phyloP scores from a whole-genome alignment of 2,888 invertebrate species.

The Xylota sylvarum region DNA sequence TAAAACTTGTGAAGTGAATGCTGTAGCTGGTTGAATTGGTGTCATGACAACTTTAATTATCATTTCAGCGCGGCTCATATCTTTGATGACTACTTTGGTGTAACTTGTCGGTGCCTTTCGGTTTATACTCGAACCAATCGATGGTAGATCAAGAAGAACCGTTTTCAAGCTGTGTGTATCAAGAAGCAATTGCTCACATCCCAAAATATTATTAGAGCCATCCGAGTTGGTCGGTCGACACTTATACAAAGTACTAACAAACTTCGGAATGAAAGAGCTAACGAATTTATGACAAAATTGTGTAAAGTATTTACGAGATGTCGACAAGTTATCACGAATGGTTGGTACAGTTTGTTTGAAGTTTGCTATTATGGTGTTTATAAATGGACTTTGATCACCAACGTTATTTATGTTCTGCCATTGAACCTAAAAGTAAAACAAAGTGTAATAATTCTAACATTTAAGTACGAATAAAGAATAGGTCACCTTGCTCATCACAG shows the following conservation, averaged over 20 bases:
- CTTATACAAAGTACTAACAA: constrained; percentile 95
- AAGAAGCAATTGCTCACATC: constrained; percentile 96
- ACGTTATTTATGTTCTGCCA: constrained; percentile 98
- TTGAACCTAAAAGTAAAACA: constrained; percentile 87
- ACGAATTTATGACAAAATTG: constrained; percentile 99
- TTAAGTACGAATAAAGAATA: neutral
- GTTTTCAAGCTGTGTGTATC: constrained; percentile 98
- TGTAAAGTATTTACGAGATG: constrained; percentile 98
- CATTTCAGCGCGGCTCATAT: constrained; percentile 99
- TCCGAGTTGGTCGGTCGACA: constrained; percentile 90
- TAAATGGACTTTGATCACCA: constrained; percentile 98
- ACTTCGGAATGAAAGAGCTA: constrained; percentile 97
- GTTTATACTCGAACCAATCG: constrained; percentile 94
- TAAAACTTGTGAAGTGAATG: constrained; percentile 95
- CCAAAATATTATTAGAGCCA: constrained; percentile 87
- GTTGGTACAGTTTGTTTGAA: constrained; percentile 94
- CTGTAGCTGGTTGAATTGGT: constrained; percentile 90
- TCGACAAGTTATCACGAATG: constrained; percentile 94
- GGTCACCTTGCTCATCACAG: constrained; percentile 94
- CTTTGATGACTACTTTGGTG: constrained; percentile 89
- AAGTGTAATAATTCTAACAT: neutral
- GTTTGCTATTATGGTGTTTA: constrained; percentile 94
- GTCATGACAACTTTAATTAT: constrained; percentile 99
- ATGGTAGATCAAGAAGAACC: constrained; percentile 96
- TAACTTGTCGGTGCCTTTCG: constrained; percentile 96